Percentiles rank a stretch among this genome's conserved stretches.
phyloP scores from a whole-genome alignment of 1,140 invertebrate genomes.

The Drosophila sucinea region DNA sequence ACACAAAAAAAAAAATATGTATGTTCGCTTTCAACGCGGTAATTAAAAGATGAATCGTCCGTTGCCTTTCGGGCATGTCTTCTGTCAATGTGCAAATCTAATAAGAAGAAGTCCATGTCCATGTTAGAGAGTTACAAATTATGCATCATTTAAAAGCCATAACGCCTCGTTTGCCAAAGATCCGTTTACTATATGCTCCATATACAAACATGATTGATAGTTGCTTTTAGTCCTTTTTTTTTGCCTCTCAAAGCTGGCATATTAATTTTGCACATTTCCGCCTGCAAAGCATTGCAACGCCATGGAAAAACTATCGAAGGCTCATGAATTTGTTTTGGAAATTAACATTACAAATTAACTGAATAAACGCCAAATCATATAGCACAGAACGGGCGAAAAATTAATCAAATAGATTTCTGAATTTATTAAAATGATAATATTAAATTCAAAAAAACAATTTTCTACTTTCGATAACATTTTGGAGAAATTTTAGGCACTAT shows the following conservation, averaged over 20 bases:
- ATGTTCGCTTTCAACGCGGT: slow-evolving; percentile 80
- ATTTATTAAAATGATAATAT: too few relatives aligned
- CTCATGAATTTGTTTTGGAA: not conserved
- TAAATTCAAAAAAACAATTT: too few relatives aligned
- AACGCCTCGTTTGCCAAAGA: slow-evolving; percentile 71
- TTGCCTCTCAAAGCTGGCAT: not conserved
- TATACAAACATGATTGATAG: slow-evolving; percentile 69
- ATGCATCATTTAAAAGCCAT: slow-evolving; percentile 79
- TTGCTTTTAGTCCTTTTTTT: slow-evolving; percentile 59
- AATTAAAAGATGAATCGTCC: slow-evolving; percentile 83
- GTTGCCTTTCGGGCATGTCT: slow-evolving; percentile 7
- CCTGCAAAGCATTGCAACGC: not conserved
- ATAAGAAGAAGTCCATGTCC: slow-evolving; percentile 35
- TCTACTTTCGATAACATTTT: too few relatives aligned
- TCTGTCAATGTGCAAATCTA: slow-evolving; percentile 58
- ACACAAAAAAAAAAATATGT: slow-evolving; percentile 51
- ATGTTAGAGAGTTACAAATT: slow-evolving; percentile 63
- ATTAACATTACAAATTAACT: not conserved
- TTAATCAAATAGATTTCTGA: too few relatives aligned
- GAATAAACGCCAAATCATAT: too few relatives aligned
- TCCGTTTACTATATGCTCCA: slow-evolving; percentile 21
- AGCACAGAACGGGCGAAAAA: too few relatives aligned
- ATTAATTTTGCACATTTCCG: slow-evolving; percentile 10
- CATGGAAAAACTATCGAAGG: too few relatives aligned
- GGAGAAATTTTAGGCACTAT: too few relatives aligned